Conservation (phyloP, 1,140 invertebrate species). For the Onthophagus taurus region DNA sequence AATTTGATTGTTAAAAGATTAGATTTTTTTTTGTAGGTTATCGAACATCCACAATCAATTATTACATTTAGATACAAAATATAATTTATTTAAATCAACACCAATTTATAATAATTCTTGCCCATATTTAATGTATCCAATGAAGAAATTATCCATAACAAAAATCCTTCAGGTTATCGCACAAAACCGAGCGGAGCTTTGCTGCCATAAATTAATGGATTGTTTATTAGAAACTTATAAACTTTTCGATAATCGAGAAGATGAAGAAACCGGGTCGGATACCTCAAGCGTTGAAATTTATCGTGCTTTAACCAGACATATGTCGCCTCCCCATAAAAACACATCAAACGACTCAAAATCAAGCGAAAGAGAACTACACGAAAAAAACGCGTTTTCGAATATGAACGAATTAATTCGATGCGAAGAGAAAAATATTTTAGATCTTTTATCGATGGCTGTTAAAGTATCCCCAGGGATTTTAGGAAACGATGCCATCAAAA, state of each 20-base stretch:
- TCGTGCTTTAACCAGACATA: slow-evolving; percentile 35
- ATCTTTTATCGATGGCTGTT: slow-evolving; percentile 35
- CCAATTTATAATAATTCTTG: slow-evolving; percentile 46
- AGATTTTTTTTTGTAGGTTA: not conserved
- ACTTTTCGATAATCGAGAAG: slow-evolving; percentile 26
- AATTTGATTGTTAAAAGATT: not conserved
- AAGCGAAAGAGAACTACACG: slow-evolving; percentile 17
- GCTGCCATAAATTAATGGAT: slow-evolving; percentile 43
- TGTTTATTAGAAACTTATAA: slow-evolving; percentile 39
- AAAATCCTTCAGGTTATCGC: slow-evolving; percentile 32
- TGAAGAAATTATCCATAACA: slow-evolving; percentile 45
- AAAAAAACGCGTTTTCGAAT: slow-evolving; percentile 30
- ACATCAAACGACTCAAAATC: slow-evolving; percentile 25
- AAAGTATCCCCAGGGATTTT: slow-evolving; percentile 37
- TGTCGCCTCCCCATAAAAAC: slow-evolving; percentile 31
- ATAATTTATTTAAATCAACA: slow-evolving; percentile 23
- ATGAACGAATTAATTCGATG: slow-evolving; percentile 39
- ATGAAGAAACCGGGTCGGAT: slow-evolving; percentile 40
- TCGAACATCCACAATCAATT: slow-evolving; percentile 21
- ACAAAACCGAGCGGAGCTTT: slow-evolving; percentile 40
- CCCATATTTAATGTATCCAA: slow-evolving; percentile 43
- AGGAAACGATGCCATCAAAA: slow-evolving; percentile 36
- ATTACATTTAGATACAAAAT: slow-evolving; percentile 27
- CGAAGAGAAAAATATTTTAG: slow-evolving; percentile 38
- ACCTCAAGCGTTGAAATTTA: slow-evolving; percentile 47